phyloP scores from a whole-genome alignment of 2,113 vertebrate genomes.

The Anguilla japonica region DNA sequence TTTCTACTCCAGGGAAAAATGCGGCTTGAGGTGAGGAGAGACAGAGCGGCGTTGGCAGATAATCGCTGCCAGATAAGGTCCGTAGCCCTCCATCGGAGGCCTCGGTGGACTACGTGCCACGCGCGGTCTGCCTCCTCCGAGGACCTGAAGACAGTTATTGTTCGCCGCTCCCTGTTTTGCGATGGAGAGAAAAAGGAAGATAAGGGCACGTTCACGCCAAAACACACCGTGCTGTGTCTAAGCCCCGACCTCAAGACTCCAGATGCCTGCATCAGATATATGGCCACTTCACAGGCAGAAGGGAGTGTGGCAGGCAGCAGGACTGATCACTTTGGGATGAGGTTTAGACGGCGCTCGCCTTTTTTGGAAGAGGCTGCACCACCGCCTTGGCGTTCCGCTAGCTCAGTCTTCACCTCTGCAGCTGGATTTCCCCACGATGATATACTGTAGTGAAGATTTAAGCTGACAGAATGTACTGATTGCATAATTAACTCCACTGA shows the following conservation, averaged over 20 bases:
- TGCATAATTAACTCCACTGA: no score
- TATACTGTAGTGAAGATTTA: background rate
- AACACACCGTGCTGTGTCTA: conserved; percentile 15
- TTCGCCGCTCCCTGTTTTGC: background rate
- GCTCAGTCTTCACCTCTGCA: background rate
- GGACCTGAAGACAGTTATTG: background rate
- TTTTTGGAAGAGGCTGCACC: background rate
- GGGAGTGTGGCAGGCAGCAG: background rate
- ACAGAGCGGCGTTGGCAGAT: background rate
- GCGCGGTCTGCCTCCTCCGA: no score
- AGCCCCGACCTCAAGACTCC: background rate
- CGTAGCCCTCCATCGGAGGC: background rate
- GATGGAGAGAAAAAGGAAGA: background rate
- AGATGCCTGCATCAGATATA: conserved; percentile 4
- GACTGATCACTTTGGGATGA: background rate
- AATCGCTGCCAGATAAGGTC: background rate
- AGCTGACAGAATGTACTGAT: background rate
- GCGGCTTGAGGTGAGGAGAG: background rate
- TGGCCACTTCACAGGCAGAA: background rate
- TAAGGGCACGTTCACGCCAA: background rate
- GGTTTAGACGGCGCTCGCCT: background rate
- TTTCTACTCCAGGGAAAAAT: background rate
- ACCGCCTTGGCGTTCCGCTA: background rate
- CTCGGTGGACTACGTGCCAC: background rate
- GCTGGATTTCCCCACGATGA: background rate